Percentiles rank a stretch among this genome's conserved stretches.
These are phyloP conservation scores for Polypedilum pembai DNA, from an alignment of 1,140 invertebrate species.

Conservation along the genomic window DNA sequence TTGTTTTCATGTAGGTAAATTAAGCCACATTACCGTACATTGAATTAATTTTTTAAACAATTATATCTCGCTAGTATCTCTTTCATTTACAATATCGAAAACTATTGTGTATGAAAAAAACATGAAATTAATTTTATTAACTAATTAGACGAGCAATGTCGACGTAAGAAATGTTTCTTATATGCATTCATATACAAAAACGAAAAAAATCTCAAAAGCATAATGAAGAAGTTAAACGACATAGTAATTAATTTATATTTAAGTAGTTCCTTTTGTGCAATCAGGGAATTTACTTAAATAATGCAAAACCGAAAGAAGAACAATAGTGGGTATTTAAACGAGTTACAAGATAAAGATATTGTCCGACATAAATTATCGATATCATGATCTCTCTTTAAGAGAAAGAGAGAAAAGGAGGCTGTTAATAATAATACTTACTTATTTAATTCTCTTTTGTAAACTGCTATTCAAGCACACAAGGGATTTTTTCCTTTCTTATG, in stretches of 20 bases:
- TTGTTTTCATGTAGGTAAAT: too few relatives aligned
- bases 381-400: too few relatives aligned
- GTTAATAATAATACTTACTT: too few relatives aligned
- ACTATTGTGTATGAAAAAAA: slow-evolving; percentile 10
- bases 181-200: background rate
- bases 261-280: background rate
- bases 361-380: background rate
- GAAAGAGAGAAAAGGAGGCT: too few relatives aligned
- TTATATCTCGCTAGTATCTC: too few relatives aligned
- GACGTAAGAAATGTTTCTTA: background rate
- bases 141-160: background rate
- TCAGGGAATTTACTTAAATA: background rate
- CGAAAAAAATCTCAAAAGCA: background rate
- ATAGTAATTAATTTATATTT: slow-evolving; percentile 24
- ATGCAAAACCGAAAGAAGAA: slow-evolving; percentile 13
- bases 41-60: too few relatives aligned
- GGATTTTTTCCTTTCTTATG: too few relatives aligned
- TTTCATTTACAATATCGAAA: background rate
- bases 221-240: slow-evolving; percentile 26
- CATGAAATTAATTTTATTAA: slow-evolving; percentile 25
- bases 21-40: too few relatives aligned
- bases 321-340: background rate
- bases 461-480: too few relatives aligned
- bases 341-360: slow-evolving; percentile 9
- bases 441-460: too few relatives aligned